A percentile compares a stretch with the other conserved stretches of the same genome.
Evolutionary conservation across 1,140 invertebrate species (phyloP).

Genomic region (Ephestia elutella): DNA sequence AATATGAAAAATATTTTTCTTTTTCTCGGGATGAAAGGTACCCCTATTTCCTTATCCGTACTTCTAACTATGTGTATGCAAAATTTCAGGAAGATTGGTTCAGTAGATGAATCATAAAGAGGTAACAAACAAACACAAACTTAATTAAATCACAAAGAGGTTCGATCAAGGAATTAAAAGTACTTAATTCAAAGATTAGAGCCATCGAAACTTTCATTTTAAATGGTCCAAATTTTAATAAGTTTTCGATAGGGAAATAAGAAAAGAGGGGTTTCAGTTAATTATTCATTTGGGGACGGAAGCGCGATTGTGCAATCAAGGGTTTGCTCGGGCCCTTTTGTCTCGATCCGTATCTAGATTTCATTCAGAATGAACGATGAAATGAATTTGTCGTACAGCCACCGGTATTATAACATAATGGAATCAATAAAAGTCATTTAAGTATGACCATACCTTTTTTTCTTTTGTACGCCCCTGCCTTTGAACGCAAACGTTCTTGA

Average conservation of each 20-base stretch:
- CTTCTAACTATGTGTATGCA: too few relatives aligned
- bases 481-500: background rate
- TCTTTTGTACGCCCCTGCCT: background rate
- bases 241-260: slow-evolving; percentile 13
- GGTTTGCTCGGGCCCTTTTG: slow-evolving; percentile 3
- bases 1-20: too few relatives aligned
- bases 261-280: slow-evolving; percentile 17
- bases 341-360: slow-evolving; percentile 6
- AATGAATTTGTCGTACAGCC: slow-evolving; percentile 4
- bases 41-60: too few relatives aligned
- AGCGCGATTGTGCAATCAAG: slow-evolving; percentile 14
- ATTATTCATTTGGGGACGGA: slow-evolving; percentile 22
- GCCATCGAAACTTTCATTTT: background rate
- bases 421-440: slow-evolving; percentile 4
- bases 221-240: background rate
- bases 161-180: background rate
- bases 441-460: slow-evolving; percentile 9
- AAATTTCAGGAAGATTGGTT: too few relatives aligned
- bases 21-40: too few relatives aligned
- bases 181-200: background rate
- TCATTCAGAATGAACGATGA: slow-evolving; percentile 6
- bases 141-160: background rate
- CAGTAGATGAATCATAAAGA: too few relatives aligned
- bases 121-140: too few relatives aligned
- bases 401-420: slow-evolving; percentile 4